Evolutionary conservation across 1,140 invertebrate species (phyloP), one percentile per base, ranked within the genome.

Genomic region (Halotydeus destructor): DNA sequence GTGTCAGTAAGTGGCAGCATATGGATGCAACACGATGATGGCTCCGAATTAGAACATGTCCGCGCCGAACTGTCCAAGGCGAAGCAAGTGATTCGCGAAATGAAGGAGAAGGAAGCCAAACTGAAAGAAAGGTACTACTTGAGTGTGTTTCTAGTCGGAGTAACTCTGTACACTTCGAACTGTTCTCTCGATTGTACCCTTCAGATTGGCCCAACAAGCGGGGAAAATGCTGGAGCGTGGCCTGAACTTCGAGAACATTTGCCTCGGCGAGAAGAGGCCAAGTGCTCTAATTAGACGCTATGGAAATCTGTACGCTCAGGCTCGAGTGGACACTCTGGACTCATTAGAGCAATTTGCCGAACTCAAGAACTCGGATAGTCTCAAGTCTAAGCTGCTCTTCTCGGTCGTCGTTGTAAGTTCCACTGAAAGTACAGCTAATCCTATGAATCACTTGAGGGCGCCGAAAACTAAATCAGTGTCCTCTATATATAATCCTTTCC

Each of bases 301-400:
- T 62, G 76, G 72, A 8, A 71, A 72, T 48, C 67, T 91, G 35
- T 91, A 89, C 61, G 70, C 75, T 31, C 74, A 77, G 52, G 76
- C 75, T n/a, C 66, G 83, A 42, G 71, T 81, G 12, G 76, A 85
- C 48, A 75, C 80, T 2, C 61, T 91, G 48, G 80, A 86, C 53
- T 74, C 81, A 8, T 62, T 91, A 30, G 75, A 84, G 52, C 65
- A 68, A 1, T 61, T 89, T 9, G 69, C 73, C 6, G 72, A 80
- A 36, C 65, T 93, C 8, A 66, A 70, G 34, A 72, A 80, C 40
- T 76, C 78, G 0, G 72, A 77, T 41, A 80, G 86, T 54, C 67
- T 91, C 19, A 91, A 91, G 63, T 74, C 74, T 30, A 93, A 91
- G 66, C 80, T 93, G 44, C 68, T 93, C 27, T 91, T 89, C 59